Base-by-base conservation (phyloP, 2,113 vertebrate species). In the Dasyprocta punctata region DNA sequence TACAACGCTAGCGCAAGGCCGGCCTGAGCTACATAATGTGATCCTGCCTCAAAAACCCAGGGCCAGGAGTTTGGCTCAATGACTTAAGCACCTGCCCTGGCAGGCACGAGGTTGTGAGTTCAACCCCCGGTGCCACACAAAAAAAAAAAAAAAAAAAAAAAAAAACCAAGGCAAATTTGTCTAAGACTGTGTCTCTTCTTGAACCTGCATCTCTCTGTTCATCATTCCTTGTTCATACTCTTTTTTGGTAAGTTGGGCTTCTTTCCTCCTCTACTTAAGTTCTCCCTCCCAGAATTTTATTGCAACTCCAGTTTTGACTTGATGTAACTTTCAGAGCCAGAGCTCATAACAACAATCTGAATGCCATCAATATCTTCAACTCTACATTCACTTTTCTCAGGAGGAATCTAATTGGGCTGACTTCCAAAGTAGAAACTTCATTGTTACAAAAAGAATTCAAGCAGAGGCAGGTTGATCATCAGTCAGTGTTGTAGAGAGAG, bases 361-460 rank as follows among this genome's bases (percentile, higher is more conserved):
- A 47, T 16, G 36, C n/a, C 77, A 24, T 95, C 77, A 60, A 85
- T 90, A 83, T 88, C 52, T 92, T 65, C 24, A 94, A 44, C 13
- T 65, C 16, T 28, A 36, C 30, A 44, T 94, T 95, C 65, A 78
- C 92, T 96, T 96, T 95, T 93, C 95, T 97, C 85, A 20, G 16
- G 83, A 95, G 88, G 63, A 88, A 65, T 96, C 85, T 87, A 44
- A 86, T 83, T 96, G 89, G 97, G 82, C 94, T 87, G 41, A 65
- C 80, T 95, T 97, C 95, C 95, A 97, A 96, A 89, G 38, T 14
- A 78, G 81, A 92, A 82, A 96, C 84, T 96, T 95, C 11, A 36
- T 80, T 90, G 92, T 88, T n/a, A 38, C 86, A 94, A 54, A 97
- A 97, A 94, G 77, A 92, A 96, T 92, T 97, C 92, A 95, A 94